phyloP scores from a whole-genome alignment of 1,140 invertebrate species.

The Brachionus plicatilis region DNA sequence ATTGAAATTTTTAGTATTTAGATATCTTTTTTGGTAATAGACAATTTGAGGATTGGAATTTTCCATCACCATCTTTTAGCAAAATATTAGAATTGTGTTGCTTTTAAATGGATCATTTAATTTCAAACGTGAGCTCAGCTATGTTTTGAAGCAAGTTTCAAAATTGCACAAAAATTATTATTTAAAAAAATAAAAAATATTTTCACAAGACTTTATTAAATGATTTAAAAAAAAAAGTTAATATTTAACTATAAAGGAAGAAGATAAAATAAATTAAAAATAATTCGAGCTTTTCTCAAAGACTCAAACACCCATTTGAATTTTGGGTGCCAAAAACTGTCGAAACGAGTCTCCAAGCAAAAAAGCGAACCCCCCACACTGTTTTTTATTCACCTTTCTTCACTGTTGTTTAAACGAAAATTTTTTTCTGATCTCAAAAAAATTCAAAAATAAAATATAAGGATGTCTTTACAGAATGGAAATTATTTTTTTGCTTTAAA shows the following conservation, averaged over 20 bases:
- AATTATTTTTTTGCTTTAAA: background rate
- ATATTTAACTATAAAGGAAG: background rate
- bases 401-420: background rate
- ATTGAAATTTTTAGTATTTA: too few relatives aligned
- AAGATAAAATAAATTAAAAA: background rate
- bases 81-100: background rate
- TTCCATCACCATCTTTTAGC: background rate
- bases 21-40: too few relatives aligned
- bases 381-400: background rate
- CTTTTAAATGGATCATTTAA: background rate
- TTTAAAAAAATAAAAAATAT: background rate
- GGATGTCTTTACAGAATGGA: background rate
- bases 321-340: background rate
- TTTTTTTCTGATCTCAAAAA: background rate
- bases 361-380: background rate
- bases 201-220: background rate
- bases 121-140: background rate
- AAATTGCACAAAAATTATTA: background rate
- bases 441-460: background rate
- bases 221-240: background rate
- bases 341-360: background rate
- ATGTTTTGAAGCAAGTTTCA: background rate
- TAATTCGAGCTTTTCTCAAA: background rate
- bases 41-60: too few relatives aligned
- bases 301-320: background rate